Conservation (phyloP, 2,888 invertebrate genomes). For the Andrena hattorfiana region DNA sequence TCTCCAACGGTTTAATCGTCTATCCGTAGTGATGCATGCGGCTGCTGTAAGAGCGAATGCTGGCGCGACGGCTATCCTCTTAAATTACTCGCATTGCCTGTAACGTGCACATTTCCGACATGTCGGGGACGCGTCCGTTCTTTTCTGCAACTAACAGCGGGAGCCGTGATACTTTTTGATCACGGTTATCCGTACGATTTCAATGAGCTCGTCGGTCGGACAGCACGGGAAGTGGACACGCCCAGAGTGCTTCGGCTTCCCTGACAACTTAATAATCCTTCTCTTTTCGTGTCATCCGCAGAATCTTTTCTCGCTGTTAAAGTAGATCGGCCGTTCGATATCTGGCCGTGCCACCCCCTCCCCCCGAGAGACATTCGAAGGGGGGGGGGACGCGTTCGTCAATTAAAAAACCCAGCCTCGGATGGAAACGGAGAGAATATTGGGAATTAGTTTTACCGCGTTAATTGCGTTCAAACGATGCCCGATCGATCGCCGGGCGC, state of each 20-base stretch:
- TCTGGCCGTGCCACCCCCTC: constrained; percentile 22
- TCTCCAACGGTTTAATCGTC: too few species aligned
- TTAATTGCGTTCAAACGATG: constrained; percentile 35
- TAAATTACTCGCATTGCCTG: background rate
- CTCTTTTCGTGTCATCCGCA: constrained; percentile 67
- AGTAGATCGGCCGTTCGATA: constrained; percentile 44
- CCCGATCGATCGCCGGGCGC: background rate
- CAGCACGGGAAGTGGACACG: constrained; percentile 61
- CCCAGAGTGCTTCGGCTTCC: constrained; percentile 39
- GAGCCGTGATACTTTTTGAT: constrained; percentile 57
- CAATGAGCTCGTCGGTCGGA: constrained; percentile 53
- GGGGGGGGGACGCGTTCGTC: constrained; percentile 21
- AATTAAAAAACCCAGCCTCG: constrained; percentile 26
- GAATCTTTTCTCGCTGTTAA: constrained; percentile 60
- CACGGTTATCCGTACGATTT: constrained; percentile 45
- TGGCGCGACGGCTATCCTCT: background rate
- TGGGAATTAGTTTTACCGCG: constrained; percentile 6
- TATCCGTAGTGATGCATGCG: too few species aligned
- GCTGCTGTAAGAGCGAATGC: background rate
- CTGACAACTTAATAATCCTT: constrained; percentile 71
- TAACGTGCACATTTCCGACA: constrained; percentile 6
- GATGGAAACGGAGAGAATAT: constrained; percentile 8
- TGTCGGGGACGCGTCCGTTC: constrained; percentile 27
- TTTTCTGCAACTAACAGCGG: background rate
- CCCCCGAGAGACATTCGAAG: constrained; percentile 27